phyloP scores from a whole-genome alignment of 2,797 vertebrate species.

The Ctenopoma kingsleyae region DNA sequence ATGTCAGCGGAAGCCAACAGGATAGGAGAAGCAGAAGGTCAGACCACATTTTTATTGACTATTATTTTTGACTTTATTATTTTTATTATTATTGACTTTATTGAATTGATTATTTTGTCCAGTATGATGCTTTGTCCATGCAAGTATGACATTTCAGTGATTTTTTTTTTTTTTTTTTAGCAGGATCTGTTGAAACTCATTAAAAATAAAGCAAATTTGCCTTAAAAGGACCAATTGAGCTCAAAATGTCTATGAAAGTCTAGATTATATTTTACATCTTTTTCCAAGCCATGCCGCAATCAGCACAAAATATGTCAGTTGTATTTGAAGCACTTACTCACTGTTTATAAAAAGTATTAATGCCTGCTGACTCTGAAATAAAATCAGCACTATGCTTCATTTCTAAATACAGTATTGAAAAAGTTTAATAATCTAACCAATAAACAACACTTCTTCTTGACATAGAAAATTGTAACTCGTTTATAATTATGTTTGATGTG shows the following conservation, averaged over 20 bases:
- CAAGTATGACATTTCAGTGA: constrained; percentile 15
- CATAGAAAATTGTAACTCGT: background rate
- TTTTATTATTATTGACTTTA: too few species aligned
- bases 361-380: too few species aligned
- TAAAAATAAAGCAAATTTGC: background rate
- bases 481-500: background rate
- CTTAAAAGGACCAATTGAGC: background rate
- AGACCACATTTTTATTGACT: constrained; percentile 33
- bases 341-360: too few species aligned
- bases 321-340: too few species aligned
- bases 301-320: too few species aligned
- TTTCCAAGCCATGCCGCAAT: too few species aligned
- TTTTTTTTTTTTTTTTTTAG: constrained; percentile 5
- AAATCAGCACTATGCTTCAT: too few species aligned
- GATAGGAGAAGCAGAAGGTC: constrained; percentile 41
- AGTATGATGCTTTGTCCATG: background rate
- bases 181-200: background rate
- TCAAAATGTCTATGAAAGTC: background rate
- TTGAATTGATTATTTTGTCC: constrained; percentile 15
- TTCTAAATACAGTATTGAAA: too few species aligned
- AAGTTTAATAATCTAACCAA: too few species aligned
- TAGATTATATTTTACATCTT: too few species aligned
- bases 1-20: constrained; percentile 22
- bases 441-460: too few species aligned
- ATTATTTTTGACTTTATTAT: too few species aligned